Base-by-base conservation (phyloP, 2,113 vertebrate genomes). In the Gopherus evgoodei region DNA sequence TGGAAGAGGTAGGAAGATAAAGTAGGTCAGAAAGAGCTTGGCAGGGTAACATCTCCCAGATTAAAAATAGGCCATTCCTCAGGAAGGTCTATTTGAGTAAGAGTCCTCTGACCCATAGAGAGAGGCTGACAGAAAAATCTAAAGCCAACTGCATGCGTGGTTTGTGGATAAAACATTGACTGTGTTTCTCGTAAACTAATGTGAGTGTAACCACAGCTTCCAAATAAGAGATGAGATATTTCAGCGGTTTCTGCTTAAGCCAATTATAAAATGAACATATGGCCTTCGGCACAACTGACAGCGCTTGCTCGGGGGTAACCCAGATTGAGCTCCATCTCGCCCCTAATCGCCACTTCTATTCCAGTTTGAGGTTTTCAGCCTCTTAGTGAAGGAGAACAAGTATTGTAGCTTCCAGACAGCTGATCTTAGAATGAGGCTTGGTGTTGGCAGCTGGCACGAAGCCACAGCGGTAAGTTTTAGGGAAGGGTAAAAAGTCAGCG, bases 71-170 rank as follows among this genome's bases (percentile, higher is more conserved):
- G 22, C 79, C 21, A 13, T 24, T 29, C 79, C 56, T 53, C 13
- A 31, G 16, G 5, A 1, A 10, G 53, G 5, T 22, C 44, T n/a
- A 5, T 31, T 4, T 1, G 5, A 29, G 49, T 53, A 69, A 59
- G 12, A 0, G 1, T 4, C 42, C 12, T 10, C 44, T 0, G 0
- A 56, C 22, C 50, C 44, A 29, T 84, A 54, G 84, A 59, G 93
- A 78, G 1, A 27, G n/a, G 54, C 85, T 0, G 0, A 8, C 25
- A 57, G 17, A 0, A 65, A 35, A 69, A n/a, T 76, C 42, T 44
- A 42, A 76, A 76, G 75, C 22, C 38, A 76, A 27, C 22, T 76
- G 75, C 7, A 11, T 76, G 0, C 8, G 53, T 9, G 11, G 56
- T 35, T 59, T 8, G 1, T 5, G 35, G 14, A 50, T 42, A 47